These are phyloP conservation scores for Rambutsinella grinnellia DNA, from an alignment of 2,888 invertebrate species.

Conservation along the genomic window DNA sequence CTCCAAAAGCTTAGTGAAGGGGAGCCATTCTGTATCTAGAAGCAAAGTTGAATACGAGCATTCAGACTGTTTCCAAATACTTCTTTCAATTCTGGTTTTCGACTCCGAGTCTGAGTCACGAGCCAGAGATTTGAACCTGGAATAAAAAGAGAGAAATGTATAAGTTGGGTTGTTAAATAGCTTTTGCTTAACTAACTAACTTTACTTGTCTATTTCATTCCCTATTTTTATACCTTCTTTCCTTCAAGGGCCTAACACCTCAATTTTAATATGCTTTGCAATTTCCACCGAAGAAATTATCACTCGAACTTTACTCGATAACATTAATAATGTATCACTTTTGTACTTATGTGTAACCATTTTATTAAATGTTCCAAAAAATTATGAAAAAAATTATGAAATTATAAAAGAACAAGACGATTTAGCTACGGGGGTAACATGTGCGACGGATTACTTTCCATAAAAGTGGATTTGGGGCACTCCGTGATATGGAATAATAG, in stretches of 20 bases:
- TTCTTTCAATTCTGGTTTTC: too few species aligned
- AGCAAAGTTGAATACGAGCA: too few species aligned
- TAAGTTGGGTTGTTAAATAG: background rate
- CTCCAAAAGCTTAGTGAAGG: too few species aligned
- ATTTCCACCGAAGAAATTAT: slow-evolving; percentile 47
- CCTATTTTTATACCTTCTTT: background rate
- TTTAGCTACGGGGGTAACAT: background rate
- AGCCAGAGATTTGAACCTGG: slow-evolving; percentile 40
- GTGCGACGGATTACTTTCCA: background rate
- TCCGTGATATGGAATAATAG: too few species aligned
- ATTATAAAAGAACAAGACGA: background rate
- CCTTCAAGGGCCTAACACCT: slow-evolving; percentile 48
- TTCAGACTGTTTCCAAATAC: too few species aligned
- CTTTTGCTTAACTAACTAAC: background rate
- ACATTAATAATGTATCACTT: slow-evolving; percentile 47
- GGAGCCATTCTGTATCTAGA: too few species aligned
- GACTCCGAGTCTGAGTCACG: slow-evolving; percentile 28
- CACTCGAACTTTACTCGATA: slow-evolving; percentile 38
- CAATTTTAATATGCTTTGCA: slow-evolving; percentile 55
- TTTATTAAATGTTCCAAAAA: slow-evolving; percentile 16
- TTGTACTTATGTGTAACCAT: slow-evolving; percentile 43
- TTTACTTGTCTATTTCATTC: background rate
- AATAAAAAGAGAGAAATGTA: slow-evolving; percentile 20
- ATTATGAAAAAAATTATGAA: slow-evolving; percentile 1
- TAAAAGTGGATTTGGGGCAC: background rate